phyloP scores from a whole-genome alignment of 2,113 vertebrate genomes.

The Daubentonia madagascariensis region DNA sequence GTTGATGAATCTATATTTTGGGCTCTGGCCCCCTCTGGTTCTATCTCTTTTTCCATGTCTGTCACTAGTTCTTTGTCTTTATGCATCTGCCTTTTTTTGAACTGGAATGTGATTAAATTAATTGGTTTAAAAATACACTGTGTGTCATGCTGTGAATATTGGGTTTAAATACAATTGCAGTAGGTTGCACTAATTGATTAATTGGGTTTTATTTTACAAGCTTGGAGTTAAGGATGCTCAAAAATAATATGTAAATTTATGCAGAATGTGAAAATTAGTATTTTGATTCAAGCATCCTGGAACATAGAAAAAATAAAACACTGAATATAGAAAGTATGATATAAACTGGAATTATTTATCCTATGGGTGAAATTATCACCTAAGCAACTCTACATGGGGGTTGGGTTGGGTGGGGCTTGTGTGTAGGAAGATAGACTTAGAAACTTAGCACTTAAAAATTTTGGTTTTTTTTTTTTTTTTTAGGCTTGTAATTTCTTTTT shows the following conservation, averaged over 20 bases:
- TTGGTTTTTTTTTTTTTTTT: too few relatives aligned
- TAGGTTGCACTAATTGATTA: constrained; percentile 75
- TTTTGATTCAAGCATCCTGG: constrained; percentile 65
- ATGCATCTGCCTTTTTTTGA: constrained; percentile 38
- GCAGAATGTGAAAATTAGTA: constrained; percentile 69
- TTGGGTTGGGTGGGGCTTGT: neutral
- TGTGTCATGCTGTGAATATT: constrained; percentile 73
- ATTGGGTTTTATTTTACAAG: constrained; percentile 74
- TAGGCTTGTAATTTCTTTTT: too few relatives aligned
- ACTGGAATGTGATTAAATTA: constrained; percentile 67
- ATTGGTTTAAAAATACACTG: constrained; percentile 74
- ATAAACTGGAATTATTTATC: constrained; percentile 21
- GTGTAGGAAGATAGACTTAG: neutral
- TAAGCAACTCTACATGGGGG: neutral
- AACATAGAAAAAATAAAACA: constrained; percentile 20
- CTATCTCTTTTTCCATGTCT: neutral
- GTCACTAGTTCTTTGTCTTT: constrained; percentile 56
- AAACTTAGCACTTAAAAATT: neutral
- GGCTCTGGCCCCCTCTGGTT: neutral
- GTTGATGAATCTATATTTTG: neutral
- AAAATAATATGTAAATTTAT: constrained; percentile 73
- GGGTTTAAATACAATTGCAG: constrained; percentile 75
- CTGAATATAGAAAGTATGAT: constrained; percentile 1
- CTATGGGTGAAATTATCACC: neutral
- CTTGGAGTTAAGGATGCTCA: constrained; percentile 70